Evolutionary conservation across 2,888 invertebrate genomes (phyloP).

Genomic region (Folsomia manolachei): DNA sequence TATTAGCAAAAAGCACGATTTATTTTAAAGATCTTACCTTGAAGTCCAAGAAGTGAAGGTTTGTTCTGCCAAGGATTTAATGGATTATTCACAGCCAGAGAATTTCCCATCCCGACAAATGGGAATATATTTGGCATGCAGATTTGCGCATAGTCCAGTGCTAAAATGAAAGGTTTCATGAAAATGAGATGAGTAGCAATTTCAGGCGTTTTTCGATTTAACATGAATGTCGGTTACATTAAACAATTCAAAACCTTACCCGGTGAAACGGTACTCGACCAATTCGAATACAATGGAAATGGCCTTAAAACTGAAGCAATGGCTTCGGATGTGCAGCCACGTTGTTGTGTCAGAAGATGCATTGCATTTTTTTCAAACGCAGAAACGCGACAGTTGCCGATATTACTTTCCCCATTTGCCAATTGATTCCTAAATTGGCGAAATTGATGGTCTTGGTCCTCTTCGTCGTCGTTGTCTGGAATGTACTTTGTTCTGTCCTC

Average conservation of each 20-base stretch:
- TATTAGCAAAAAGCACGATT: not conserved
- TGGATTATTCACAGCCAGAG: constrained; percentile 21
- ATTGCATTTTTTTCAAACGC: constrained; percentile 2
- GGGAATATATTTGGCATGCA: constrained; percentile 43
- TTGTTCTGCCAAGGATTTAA: constrained; percentile 35
- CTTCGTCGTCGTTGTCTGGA: constrained; percentile 18
- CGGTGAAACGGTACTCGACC: constrained; percentile 11
- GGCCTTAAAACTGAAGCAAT: constrained; percentile 36
- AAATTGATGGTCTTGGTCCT: too few relatives aligned
- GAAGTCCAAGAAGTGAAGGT: constrained; percentile 37
- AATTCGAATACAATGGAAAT: constrained; percentile 40
- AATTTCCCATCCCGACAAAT: constrained; percentile 31
- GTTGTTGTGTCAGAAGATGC: not conserved
- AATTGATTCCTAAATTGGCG: too few relatives aligned
- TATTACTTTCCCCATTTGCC: not conserved
- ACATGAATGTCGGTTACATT: too few relatives aligned
- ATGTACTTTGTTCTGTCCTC: not conserved
- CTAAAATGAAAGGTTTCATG: not conserved
- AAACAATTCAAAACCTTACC: too few relatives aligned
- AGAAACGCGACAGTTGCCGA: not conserved
- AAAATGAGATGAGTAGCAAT: too few relatives aligned
- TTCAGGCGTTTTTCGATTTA: too few relatives aligned
- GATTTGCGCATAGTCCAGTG: constrained; percentile 30
- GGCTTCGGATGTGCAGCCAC: not conserved
- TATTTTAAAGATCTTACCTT: constrained; percentile 35